Evolutionary conservation across 2,113 vertebrate genomes (phyloP).

Genomic region (Cavia aperea): DNA sequence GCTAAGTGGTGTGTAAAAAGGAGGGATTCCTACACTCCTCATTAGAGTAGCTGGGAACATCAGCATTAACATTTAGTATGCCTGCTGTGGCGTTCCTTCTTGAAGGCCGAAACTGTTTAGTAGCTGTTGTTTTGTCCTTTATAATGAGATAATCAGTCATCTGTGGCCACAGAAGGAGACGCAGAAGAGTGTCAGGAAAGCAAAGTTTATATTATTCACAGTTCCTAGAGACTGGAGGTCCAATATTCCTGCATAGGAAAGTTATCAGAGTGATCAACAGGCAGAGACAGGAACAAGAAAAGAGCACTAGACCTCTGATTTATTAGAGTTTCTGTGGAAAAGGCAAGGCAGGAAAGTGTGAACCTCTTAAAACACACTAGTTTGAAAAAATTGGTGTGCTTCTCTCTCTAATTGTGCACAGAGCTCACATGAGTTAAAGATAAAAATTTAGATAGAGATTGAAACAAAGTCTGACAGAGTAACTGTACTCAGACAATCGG

Average conservation of each 20-base stretch:
- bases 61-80: background rate
- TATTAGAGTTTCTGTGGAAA: background rate
- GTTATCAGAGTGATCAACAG: background rate
- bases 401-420: background rate
- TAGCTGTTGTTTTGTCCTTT: background rate
- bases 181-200: background rate
- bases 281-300: too few relatives aligned
- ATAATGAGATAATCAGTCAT: background rate
- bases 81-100: background rate
- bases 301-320: background rate
- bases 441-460: background rate
- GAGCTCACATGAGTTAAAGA: background rate
- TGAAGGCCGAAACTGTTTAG: background rate
- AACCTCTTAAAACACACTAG: background rate
- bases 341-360: background rate
- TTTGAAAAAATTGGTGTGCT: background rate
- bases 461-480: background rate
- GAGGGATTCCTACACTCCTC: background rate
- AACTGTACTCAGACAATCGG: too few relatives aligned
- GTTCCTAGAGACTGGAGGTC: background rate
- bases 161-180: background rate
- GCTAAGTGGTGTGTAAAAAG: background rate
- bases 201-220: background rate
- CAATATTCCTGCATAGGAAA: accelerated
- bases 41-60: background rate